phyloP scores from a whole-genome alignment of 1,140 invertebrate species.

The Bombyx mori region ASM3026992v2 NC_085117.1:10216001-10216500 shows the following conservation, averaged over 20 bases:
- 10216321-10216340: constrained; percentile 85
- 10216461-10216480: no score
- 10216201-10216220: constrained; percentile 78
- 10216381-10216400: constrained; percentile 85
- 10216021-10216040: constrained; percentile 78
- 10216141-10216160: constrained; percentile 83
- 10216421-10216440: no score
- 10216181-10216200: constrained; percentile 83
- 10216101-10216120: background rate
- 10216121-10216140: constrained; percentile 27
- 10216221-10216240: constrained; percentile 85
- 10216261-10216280: constrained; percentile 82
- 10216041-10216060: constrained; percentile 75
- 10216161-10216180: constrained; percentile 87
- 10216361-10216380: constrained; percentile 86
- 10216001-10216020: constrained; percentile 74
- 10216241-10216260: constrained; percentile 75
- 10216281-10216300: constrained; percentile 94
- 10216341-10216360: constrained; percentile 75
- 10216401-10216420: no score
- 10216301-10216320: constrained; percentile 81
- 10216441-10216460: no score
- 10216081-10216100: background rate
- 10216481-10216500: no score
- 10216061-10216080: background rate